phyloP scores from a whole-genome alignment of 2,113 vertebrate genomes.

The Nothoprocta pentlandii region DNA sequence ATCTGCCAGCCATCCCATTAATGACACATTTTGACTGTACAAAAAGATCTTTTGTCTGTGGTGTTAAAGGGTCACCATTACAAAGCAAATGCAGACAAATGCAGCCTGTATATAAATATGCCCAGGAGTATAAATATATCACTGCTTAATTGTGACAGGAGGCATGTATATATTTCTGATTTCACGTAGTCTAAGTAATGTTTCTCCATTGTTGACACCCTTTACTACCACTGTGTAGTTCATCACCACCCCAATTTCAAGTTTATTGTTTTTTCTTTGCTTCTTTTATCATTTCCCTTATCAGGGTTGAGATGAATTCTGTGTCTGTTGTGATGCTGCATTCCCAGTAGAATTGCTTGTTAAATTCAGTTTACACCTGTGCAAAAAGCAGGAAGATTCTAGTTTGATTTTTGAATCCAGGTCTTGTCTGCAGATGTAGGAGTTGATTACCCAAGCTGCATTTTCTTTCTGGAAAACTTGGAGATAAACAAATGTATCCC shows the following conservation, averaged over 20 bases:
- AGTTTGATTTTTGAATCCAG: background rate
- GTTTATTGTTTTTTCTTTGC: background rate
- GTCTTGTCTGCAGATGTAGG: background rate
- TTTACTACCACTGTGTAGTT: background rate
- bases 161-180: background rate
- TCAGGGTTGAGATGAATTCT: background rate
- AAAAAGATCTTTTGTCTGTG: background rate
- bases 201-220: background rate
- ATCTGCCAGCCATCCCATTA: background rate
- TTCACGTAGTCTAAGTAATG: background rate
- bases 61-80: background rate
- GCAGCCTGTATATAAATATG: background rate
- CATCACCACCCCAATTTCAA: fast-evolving
- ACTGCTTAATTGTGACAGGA: background rate
- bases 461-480: background rate
- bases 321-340: background rate
- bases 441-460: background rate
- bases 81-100: background rate
- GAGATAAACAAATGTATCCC: background rate
- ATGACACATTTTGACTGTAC: background rate
- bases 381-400: background rate
- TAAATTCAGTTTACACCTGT: background rate
- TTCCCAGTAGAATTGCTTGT: background rate
- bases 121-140: background rate
- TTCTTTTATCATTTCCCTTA: background rate